Percentiles rank a stretch among this genome's conserved stretches.
Conservation (phyloP, 2,113 vertebrate species). For the Morone chrysops region DNA sequence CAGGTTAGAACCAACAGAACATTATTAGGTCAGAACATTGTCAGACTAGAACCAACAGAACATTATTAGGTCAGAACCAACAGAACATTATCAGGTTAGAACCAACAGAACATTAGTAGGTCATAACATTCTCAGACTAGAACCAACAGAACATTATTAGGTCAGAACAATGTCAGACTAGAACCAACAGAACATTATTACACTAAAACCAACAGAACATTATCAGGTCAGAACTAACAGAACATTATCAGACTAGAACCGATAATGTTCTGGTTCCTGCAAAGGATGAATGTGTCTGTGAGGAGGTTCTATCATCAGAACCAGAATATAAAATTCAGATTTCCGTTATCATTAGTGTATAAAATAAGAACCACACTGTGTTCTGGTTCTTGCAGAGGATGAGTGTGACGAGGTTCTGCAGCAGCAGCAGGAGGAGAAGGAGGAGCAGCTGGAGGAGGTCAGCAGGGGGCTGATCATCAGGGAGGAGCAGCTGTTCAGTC, state of each 20-base stretch:
- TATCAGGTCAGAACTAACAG: too few relatives aligned
- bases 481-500: slow-evolving; percentile 82
- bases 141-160: neutral
- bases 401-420: neutral
- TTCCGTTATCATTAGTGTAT: too few relatives aligned
- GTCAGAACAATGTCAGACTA: neutral
- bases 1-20: too few relatives aligned
- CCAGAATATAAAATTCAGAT: too few relatives aligned
- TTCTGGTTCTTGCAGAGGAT: slow-evolving; percentile 26
- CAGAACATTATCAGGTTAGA: slow-evolving; percentile 5
- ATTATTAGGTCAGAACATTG: too few relatives aligned
- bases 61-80: too few relatives aligned
- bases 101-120: neutral
- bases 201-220: neutral
- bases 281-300: too few relatives aligned
- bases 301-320: too few relatives aligned
- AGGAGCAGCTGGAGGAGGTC: slow-evolving; percentile 59
- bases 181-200: neutral
- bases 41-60: too few relatives aligned
- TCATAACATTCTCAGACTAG: too few relatives aligned
- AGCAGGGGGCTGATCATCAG: slow-evolving; percentile 80
- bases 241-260: neutral
- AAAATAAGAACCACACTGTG: too few relatives aligned
- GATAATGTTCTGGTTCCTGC: too few relatives aligned
- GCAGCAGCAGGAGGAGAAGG: neutral